phyloP scores from a whole-genome alignment of 2,113 vertebrate genomes.

The Sinocyclocheilus grahami region DNA sequence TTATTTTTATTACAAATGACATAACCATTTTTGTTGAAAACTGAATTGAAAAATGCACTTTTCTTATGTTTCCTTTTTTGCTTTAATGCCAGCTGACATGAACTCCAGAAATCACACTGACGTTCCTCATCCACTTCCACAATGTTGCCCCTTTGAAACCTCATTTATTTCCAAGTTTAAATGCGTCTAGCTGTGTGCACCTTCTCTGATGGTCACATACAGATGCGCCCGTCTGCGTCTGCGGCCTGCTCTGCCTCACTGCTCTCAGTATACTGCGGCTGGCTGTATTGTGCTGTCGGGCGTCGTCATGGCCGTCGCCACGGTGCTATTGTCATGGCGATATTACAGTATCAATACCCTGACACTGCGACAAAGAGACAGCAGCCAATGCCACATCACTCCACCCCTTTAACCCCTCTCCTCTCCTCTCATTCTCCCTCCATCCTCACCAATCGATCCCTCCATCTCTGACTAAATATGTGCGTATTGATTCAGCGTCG shows the following conservation, averaged over 20 bases:
- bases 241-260: slow-evolving; percentile 65
- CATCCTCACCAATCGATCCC: slow-evolving; percentile 47
- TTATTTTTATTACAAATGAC: no score
- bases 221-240: slow-evolving; percentile 37
- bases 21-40: no score
- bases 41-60: no score
- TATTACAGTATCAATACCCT: slow-evolving; percentile 82
- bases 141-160: no score
- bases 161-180: no score
- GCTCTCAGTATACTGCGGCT: slow-evolving; percentile 76
- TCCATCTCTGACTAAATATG: slow-evolving; percentile 60
- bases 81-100: background rate
- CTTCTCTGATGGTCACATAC: background rate
- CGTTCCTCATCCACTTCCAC: no score
- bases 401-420: slow-evolving; percentile 74
- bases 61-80: no score
- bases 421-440: slow-evolving; percentile 51
- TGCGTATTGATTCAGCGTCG: slow-evolving; percentile 8
- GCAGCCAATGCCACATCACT: slow-evolving; percentile 76
- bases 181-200: background rate
- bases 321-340: slow-evolving; percentile 75
- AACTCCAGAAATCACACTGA: background rate
- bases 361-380: slow-evolving; percentile 84
- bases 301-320: slow-evolving; percentile 77
- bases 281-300: slow-evolving; percentile 78